These are phyloP conservation scores for Callyntrura guangdongensis DNA, from an alignment of 2,888 invertebrate genomes.

Conservation along the genomic window DNA sequence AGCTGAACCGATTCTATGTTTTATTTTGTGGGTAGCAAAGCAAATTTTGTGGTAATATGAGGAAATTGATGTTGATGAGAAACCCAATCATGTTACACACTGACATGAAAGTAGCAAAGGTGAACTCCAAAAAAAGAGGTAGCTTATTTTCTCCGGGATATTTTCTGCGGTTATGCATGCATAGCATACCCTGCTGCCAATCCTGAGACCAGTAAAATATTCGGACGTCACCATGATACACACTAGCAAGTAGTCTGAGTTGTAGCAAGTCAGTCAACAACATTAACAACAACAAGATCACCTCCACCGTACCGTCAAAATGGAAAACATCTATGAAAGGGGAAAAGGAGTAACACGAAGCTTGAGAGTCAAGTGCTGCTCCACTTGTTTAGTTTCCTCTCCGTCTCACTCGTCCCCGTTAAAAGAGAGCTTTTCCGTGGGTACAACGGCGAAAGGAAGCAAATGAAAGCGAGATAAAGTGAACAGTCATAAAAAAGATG, in stretches of 20 bases:
- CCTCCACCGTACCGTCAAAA: not conserved
- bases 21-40: no score
- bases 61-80: not conserved
- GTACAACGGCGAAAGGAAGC: not conserved
- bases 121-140: not conserved
- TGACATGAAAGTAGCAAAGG: not conserved
- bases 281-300: not conserved
- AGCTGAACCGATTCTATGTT: no score
- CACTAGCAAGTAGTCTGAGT: not conserved
- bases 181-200: not conserved
- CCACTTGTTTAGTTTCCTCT: slow-evolving; percentile 32
- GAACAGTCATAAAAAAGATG: slow-evolving; percentile 31
- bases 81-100: not conserved
- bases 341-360: slow-evolving; percentile 13
- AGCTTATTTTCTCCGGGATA: not conserved
- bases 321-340: not conserved
- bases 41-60: not conserved
- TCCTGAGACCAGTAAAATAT: not conserved
- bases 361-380: slow-evolving; percentile 46
- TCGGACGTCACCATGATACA: not conserved
- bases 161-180: not conserved
- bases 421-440: not conserved
- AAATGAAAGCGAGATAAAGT: not conserved
- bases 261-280: slow-evolving; percentile 10
- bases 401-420: not conserved